Base-by-base conservation (phyloP, 2,797 vertebrate genomes). In the Carduelis carduelis region DNA sequence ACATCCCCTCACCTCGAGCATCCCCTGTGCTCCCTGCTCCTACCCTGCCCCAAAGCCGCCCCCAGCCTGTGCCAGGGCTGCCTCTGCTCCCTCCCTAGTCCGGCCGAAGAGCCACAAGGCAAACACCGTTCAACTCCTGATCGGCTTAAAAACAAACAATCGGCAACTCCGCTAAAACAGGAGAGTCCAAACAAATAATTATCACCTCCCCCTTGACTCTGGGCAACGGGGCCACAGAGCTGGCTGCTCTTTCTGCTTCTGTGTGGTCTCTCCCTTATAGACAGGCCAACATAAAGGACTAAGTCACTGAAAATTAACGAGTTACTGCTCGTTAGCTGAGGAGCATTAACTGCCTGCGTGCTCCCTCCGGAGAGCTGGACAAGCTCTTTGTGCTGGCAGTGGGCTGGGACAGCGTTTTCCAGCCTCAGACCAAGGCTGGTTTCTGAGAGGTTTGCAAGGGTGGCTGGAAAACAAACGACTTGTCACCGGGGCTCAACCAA, bases 261-360 rank as follows among this genome's bases (percentile, higher is more conserved):
- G 95, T 97, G 96, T 95, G 95, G 95, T 95, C 95, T 95, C 94
- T 92, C 39, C 63, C 89, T 92, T 93, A 93, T 23, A 94, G 95
- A 89, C 89, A 94, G 87, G 20, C 14, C 4, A 65, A 89, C 87
- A 92, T 78, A 95, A 97, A 94, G 94, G 88, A 65, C 85, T 72
- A 91, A 97, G 88, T 86, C 93, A 78, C 91, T 94, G 96, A 90
- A 96, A 96, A 69, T 91, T 95, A 96, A 96, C 55, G 93, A 97
- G 96, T 96, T 91, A 20, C 83, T 94, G 95, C 96, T 97, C 95
- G 50, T 97, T 97, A 97, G 94, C 83, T 16, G 80, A 20, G 59
- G 79, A 1, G 1, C 87, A 91, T 92, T 80, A 85, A 96, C 78
- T 64, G 94, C 94, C 71, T 35, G 86, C 16, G 0, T 1, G 28